Base-by-base conservation (phyloP, 1,140 invertebrate species). In the Bombus sibiricus region DNA sequence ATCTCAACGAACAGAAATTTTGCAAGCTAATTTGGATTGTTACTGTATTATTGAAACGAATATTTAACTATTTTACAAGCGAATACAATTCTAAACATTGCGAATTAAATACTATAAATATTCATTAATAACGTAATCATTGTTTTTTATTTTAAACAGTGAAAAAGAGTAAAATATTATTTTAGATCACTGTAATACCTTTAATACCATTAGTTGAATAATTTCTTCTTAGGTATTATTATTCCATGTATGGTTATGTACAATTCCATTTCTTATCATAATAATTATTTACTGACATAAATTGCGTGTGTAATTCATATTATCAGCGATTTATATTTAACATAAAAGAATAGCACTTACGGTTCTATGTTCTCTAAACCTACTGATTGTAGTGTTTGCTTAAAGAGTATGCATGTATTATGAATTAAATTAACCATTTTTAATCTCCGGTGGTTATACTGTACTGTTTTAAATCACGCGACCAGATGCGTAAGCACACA, bases 401-500 rank as follows among this genome's bases (percentile, higher is more conserved):
- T 39, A 39, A 69, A 39, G 18, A 69, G 68, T 69, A 28, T 37
- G 37, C 22, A 22, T 39, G 68, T 12, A 25, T 28, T 39, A 69
- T 69, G 37, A 69, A 39, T 69, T 68, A 68, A 22, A 68, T 37
- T 39, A 22, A 69, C 68, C 68, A 39, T 39, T 39, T 39, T 69
- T 10, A 37, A 37, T 37, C 68, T 39, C 68, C 22, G 22, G 25
- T 13, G 37, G 4, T 37, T 25, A 10, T 12, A 34, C 37, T 37
- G 9, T 69, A 34, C 37, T 37, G 34, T 69, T 69, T 69, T 69
- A 69, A 69, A 69, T 69, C 68, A 69, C 37, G 68, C 68, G 10
- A 69, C 68, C 68, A 69, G 68, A 69, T 37, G 68, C 68, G 68
- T 69, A 69, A 37, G 68, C 68, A 39, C 68, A 39, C 39, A 69